Base-by-base conservation (phyloP, 2,888 invertebrate genomes). In the Allophyes oxyacanthae region DNA sequence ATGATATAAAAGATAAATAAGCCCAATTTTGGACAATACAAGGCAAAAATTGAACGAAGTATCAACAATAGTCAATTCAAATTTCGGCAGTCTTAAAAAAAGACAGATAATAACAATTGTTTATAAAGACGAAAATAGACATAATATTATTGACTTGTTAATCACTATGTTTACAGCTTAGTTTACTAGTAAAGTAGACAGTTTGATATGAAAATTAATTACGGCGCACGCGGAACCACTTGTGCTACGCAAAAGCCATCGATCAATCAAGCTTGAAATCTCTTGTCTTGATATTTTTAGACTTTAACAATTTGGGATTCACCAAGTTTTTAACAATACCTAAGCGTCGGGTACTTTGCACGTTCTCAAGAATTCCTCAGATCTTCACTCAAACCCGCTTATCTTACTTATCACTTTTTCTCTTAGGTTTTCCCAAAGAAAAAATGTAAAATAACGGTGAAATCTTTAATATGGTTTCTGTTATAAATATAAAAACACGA, bases 61-160 rank as follows among this genome's bases (percentile, higher is more conserved):
- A 52, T 56, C 26, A 43, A 14, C 32, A 36, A 61, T 61, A 55
- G 55, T 66, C 45, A 37, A 58, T 52, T 64, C 11, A 65, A 49
- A 34, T 49, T 53, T 32, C 33, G 40, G 13, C 26, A 46, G 58
- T 45, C 13, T 46, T 13, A 52, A 52, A 42, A 64, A 53, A 13
- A 44, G 28, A 36, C 28, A 36, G 5, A 45, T 20, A 37, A 37
- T 7, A 42, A 46, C 42, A 37, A 38, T 33, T 41, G 33, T 49
- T 52, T 66, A 15, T 45, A 53, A 34, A 37, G 45, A 41, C 40
- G 41, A 38, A 66, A 57, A 57, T 55, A 67, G 28, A 45, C 32
- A 28, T 9, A 45, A 45, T 51, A 54, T n/a, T n/a, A n/a, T 51
- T 58, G 37, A 46, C 37, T 46, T 11, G 14, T 30, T 14, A 34